Evolutionary conservation across 2,113 vertebrate species (phyloP).

Genomic region (Etheostoma cragini): DNA sequence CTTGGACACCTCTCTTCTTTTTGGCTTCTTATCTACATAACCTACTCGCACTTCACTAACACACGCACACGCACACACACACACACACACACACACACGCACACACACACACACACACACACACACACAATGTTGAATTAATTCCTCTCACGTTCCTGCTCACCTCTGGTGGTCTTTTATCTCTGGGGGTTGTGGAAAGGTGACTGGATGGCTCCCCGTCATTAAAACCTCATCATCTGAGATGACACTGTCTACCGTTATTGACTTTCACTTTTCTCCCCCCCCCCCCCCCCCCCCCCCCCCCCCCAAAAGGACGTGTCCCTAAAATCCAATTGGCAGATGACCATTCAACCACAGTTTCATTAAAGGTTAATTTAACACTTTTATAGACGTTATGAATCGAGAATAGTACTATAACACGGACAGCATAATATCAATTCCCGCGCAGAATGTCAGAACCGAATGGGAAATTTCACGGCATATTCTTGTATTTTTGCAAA

Average conservation of each 20-base stretch:
- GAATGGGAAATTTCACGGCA: conserved; percentile 9
- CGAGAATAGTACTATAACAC: conserved; percentile 26
- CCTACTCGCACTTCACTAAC: conserved; percentile 18
- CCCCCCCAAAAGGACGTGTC: conserved; percentile 15
- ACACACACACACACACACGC: conserved; percentile 6
- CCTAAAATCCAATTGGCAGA: conserved; percentile 63
- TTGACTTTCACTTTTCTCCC: conserved; percentile 64
- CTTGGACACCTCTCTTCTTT: conserved; percentile 19
- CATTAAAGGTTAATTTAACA: conserved; percentile 57
- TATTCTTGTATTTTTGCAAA: conserved; percentile 15
- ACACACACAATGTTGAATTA: conserved; percentile 66
- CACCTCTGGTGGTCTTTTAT: conserved; percentile 66
- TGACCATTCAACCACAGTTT: conserved; percentile 53
- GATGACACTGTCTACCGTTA: conserved; percentile 70
- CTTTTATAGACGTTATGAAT: conserved; percentile 48
- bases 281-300: not conserved
- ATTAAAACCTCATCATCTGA: conserved; percentile 79
- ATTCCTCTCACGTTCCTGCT: conserved; percentile 56
- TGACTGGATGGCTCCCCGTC: conserved; percentile 70
- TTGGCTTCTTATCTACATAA: conserved; percentile 47
- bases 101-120: not conserved
- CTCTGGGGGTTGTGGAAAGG: conserved; percentile 68
- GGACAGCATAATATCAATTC: conserved; percentile 29
- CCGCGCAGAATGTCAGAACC: conserved; percentile 10
- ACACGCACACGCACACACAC: conserved; percentile 10